phyloP scores from a whole-genome alignment of 2,113 vertebrate species.

The Cochlearius cochlearius region DNA sequence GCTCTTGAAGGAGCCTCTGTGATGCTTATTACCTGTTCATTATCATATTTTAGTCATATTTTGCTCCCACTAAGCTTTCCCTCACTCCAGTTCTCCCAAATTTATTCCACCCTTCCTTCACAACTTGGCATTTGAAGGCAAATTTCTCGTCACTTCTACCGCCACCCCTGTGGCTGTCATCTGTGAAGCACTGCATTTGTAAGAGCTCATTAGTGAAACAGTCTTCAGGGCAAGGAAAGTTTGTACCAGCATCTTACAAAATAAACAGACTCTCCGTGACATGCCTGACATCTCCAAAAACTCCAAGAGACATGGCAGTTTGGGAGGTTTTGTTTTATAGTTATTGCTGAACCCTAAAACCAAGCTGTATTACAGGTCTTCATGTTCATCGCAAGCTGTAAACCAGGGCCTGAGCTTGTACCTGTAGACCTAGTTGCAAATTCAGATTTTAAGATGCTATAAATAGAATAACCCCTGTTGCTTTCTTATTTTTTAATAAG shows the following conservation, averaged over 20 bases:
- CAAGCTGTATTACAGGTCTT: background rate
- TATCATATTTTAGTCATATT: background rate
- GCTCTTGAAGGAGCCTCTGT: background rate
- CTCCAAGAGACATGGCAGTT: accelerated
- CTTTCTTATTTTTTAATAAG: background rate
- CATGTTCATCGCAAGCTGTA: background rate
- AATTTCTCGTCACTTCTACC: background rate
- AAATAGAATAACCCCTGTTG: background rate
- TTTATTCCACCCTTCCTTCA: background rate
- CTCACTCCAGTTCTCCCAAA: background rate
- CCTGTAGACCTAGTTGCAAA: background rate
- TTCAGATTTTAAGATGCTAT: background rate
- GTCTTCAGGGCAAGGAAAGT: background rate
- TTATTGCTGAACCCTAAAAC: background rate
- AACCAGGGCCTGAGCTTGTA: background rate
- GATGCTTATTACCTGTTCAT: background rate
- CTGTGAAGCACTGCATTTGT: background rate
- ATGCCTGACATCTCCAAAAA: background rate
- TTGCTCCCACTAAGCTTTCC: background rate
- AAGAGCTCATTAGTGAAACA: background rate
- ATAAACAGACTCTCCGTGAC: background rate
- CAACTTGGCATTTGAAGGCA: background rate
- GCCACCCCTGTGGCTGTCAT: background rate
- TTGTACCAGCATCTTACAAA: background rate
- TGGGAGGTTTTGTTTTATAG: background rate